Percentiles rank a stretch among this genome's conserved stretches.
phyloP scores from a whole-genome alignment of 2,797 vertebrate species.

The Tympanoctomys barrerae region DNA sequence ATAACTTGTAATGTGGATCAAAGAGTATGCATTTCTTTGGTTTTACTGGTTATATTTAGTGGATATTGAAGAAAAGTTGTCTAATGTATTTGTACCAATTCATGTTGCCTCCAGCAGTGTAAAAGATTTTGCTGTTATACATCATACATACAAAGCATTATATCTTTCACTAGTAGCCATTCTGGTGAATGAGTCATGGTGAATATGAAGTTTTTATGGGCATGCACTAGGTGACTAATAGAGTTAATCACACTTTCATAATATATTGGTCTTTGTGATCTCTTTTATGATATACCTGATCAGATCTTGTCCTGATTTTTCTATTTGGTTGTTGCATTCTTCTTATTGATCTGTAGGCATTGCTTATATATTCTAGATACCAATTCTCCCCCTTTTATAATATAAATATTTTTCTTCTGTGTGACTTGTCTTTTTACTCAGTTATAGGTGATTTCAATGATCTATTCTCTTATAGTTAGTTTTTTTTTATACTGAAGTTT shows the following conservation, averaged over 20 bases:
- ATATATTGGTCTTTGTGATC: not conserved
- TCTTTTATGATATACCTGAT: not conserved
- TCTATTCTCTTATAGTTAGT: not conserved
- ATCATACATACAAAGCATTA: not conserved
- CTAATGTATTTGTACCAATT: not conserved
- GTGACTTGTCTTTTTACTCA: not conserved
- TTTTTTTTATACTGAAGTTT: not conserved
- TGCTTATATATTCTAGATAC: not conserved
- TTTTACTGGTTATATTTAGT: not conserved
- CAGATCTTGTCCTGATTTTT: not conserved
- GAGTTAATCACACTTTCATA: not conserved
- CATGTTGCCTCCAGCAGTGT: not conserved
- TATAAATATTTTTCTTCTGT: not conserved
- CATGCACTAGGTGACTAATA: not conserved
- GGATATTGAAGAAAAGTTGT: not conserved
- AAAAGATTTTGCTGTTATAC: not conserved
- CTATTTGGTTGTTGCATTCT: not conserved
- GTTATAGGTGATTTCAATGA: not conserved
- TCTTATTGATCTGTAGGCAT: not conserved
- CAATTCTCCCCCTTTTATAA: not conserved
- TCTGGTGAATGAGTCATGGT: not conserved
- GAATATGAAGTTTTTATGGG: not conserved
- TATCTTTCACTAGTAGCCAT: not conserved
- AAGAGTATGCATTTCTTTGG: not conserved
- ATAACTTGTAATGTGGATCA: not conserved